Evolutionary conservation across 2,888 invertebrate species (phyloP).

Genomic region (Melieria picta): DNA sequence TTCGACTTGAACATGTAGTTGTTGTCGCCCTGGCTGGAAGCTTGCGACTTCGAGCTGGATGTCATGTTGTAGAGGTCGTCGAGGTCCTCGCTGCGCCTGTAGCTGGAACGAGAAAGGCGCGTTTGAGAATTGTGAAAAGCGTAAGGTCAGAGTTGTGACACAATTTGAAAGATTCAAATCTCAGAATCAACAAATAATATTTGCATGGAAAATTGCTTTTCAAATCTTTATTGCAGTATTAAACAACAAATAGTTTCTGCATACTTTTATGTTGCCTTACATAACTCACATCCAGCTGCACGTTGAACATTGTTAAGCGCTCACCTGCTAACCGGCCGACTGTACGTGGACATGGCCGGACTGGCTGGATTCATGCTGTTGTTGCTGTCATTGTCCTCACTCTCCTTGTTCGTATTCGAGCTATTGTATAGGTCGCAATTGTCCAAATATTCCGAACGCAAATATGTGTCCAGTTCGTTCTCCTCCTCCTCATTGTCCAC

Average conservation of each 20-base stretch:
- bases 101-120: constrained; percentile 56
- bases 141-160: too few species aligned
- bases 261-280: too few species aligned
- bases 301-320: neutral
- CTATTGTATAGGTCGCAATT: constrained; percentile 68
- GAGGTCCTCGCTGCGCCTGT: constrained; percentile 68
- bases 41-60: constrained; percentile 63
- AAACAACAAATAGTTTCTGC: too few species aligned
- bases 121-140: too few species aligned
- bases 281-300: neutral
- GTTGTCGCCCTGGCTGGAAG: constrained; percentile 58
- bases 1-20: constrained; percentile 56
- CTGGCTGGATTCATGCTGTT: constrained; percentile 61
- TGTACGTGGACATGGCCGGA: constrained; percentile 63
- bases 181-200: too few species aligned
- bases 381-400: constrained; percentile 59
- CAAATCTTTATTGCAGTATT: too few species aligned
- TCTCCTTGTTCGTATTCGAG: constrained; percentile 64
- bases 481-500: constrained; percentile 69
- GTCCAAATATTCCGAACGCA: constrained; percentile 77
- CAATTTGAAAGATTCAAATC: too few species aligned
- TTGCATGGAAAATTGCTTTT: too few species aligned
- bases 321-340: constrained; percentile 69
- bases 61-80: constrained; percentile 68
- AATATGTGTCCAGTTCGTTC: constrained; percentile 78